These are phyloP conservation scores for Notolepis coatsorum DNA, from an alignment of 2,797 vertebrate species.

Conservation along the genomic window DNA sequence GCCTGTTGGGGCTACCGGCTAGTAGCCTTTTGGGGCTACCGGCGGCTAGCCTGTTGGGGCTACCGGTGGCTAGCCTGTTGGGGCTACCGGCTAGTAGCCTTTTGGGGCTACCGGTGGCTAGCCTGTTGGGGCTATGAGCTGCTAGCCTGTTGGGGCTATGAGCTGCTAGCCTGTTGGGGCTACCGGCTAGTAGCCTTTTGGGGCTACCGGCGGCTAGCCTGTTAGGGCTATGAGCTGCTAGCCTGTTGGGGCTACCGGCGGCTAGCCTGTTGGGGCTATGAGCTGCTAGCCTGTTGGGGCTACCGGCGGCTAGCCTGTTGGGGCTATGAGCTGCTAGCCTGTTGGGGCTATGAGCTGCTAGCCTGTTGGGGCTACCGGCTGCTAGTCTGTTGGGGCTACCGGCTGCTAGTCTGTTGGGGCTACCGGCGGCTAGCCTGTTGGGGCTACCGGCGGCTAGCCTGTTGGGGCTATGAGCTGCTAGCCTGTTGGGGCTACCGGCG, in stretches of 20 bases:
- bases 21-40: conserved; percentile 39
- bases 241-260: conserved; percentile 40
- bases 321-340: no score
- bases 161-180: conserved; percentile 37
- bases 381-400: conserved; percentile 40
- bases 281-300: conserved; percentile 44
- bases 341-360: conserved; percentile 32
- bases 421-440: conserved; percentile 35
- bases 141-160: conserved; percentile 43
- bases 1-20: conserved; percentile 41
- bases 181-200: conserved; percentile 36
- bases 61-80: conserved; percentile 40
- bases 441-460: conserved; percentile 31
- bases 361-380: conserved; percentile 40
- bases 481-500: conserved; percentile 40
- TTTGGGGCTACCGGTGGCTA: conserved; percentile 31
- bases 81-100: conserved; percentile 38
- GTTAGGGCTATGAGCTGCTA: no score
- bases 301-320: conserved; percentile 24
- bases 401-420: conserved; percentile 37
- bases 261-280: no score
- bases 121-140: no score
- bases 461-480: no score
- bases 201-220: conserved; percentile 31
- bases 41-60: no score